phyloP scores from a whole-genome alignment of 2,888 invertebrate genomes.

The Scaptomyza polygonia region DNA sequence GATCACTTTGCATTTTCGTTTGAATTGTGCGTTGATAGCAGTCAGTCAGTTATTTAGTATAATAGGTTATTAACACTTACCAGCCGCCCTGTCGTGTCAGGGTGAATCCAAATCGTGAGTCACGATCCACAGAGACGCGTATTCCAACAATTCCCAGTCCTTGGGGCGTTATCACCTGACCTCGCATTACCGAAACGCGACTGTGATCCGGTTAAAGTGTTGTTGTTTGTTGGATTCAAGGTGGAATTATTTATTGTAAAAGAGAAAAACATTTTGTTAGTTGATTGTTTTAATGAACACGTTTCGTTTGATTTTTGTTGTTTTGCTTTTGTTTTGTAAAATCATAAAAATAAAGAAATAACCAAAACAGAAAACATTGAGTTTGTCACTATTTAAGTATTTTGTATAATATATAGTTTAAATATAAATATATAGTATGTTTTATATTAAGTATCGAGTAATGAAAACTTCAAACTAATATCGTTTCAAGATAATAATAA shows the following conservation, averaged over 20 bases:
- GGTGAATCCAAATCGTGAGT: conserved; percentile 98
- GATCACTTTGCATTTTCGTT: no score
- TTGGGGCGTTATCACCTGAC: conserved; percentile 97
- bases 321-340: conserved; percentile 37
- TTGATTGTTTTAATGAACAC: conserved; percentile 36
- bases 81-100: conserved; percentile 96
- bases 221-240: background rate
- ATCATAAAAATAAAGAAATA: conserved; percentile 33
- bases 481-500: conserved; percentile 36
- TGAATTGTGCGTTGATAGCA: no score
- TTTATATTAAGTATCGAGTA: conserved; percentile 15
- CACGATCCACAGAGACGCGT: conserved; percentile 96
- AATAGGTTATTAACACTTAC: conserved; percentile 86
- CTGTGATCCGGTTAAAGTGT: conserved; percentile 86
- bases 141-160: conserved; percentile 98
- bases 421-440: conserved; percentile 22
- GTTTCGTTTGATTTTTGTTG: conserved; percentile 11
- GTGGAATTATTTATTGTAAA: conserved; percentile 37
- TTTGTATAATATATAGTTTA: conserved; percentile 25
- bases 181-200: conserved; percentile 99
- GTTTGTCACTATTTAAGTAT: conserved; percentile 31
- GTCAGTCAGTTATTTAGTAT: background rate
- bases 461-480: conserved; percentile 34
- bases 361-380: conserved; percentile 42
- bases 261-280: conserved; percentile 65